phyloP scores from a whole-genome alignment of 2,888 invertebrate genomes.

The Pheosia gnoma region DNA sequence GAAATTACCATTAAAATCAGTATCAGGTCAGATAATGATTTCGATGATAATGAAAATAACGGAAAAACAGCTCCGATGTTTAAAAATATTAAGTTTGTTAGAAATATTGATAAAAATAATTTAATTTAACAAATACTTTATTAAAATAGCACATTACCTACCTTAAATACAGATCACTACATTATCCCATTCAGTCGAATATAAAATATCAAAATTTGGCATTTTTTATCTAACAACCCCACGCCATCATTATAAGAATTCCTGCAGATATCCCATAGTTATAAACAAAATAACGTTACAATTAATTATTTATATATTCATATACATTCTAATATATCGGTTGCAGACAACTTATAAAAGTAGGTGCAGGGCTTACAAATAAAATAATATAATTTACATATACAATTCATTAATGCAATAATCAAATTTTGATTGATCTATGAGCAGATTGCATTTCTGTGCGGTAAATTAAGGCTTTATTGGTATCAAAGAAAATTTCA shows the following conservation, averaged over 20 bases:
- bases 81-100: too few species aligned
- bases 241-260: not conserved
- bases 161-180: not conserved
- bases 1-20: too few species aligned
- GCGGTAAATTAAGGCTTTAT: not conserved
- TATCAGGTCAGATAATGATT: too few species aligned
- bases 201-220: not conserved
- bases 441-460: not conserved
- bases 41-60: too few species aligned
- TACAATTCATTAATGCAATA: not conserved
- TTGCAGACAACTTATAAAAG: conserved; percentile 1
- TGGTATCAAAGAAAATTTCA: not conserved
- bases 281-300: not conserved
- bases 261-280: not conserved
- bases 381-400: not conserved
- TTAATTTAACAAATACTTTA: conserved; percentile 1
- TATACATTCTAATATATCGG: not conserved
- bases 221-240: not conserved
- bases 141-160: not conserved
- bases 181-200: not conserved
- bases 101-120: not conserved
- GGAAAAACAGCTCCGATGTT: too few species aligned
- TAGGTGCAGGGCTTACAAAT: not conserved
- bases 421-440: not conserved
- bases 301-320: too few species aligned